Conservation (phyloP, 2,888 invertebrate genomes). For the Rugalucina vietnamica region DNA sequence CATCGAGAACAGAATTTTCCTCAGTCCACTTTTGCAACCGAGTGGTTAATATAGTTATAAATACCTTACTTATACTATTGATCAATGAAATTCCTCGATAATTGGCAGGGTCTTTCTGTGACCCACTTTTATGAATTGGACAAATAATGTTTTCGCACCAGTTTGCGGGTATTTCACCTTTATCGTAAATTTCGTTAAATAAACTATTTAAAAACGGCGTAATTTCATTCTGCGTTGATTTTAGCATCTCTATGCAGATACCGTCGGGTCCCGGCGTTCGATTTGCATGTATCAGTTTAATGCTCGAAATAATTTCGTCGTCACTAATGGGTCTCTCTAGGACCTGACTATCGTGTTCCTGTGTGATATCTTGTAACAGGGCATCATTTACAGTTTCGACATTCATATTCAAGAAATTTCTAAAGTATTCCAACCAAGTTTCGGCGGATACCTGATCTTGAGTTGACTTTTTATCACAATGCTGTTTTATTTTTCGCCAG, state of each 20-base stretch:
- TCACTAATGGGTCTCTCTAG: neutral
- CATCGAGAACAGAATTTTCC: neutral
- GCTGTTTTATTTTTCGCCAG: neutral
- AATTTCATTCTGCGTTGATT: slow-evolving; percentile 2
- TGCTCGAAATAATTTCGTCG: slow-evolving; percentile 14
- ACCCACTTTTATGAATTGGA: neutral
- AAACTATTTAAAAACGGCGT: neutral
- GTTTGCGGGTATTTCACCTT: neutral
- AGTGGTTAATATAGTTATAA: neutral
- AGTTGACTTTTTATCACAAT: neutral
- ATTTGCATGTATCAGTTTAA: slow-evolving; percentile 10
- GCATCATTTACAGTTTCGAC: neutral
- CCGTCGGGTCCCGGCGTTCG: slow-evolving; percentile 28
- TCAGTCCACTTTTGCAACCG: neutral
- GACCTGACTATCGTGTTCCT: neutral
- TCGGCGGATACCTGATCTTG: neutral
- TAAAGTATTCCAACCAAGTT: neutral
- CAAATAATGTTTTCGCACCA: neutral
- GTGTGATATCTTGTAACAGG: neutral
- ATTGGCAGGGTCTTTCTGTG: neutral
- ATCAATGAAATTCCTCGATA: neutral
- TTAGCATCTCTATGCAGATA: slow-evolving; percentile 22
- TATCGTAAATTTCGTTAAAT: neutral
- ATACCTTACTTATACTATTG: neutral
- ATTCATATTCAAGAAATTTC: neutral